Evolutionary conservation across 2,888 invertebrate species (phyloP).

Genomic region (Drosophila flavopinicola): DNA sequence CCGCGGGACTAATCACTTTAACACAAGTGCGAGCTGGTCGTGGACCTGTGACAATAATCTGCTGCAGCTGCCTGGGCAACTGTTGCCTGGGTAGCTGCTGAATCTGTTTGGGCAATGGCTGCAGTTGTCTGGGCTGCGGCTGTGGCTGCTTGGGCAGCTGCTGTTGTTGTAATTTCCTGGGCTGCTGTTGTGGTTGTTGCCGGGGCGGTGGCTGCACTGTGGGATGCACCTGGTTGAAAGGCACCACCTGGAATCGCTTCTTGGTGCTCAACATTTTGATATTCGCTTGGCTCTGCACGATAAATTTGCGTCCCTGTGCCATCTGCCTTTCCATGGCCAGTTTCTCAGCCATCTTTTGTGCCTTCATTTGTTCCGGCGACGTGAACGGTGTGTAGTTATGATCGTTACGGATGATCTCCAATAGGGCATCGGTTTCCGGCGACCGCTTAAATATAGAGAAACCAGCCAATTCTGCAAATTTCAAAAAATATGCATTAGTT

Average conservation of each 20-base stretch:
- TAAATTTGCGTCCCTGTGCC: slow-evolving; percentile 67
- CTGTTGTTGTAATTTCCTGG: slow-evolving; percentile 13
- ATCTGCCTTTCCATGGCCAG: slow-evolving; percentile 64
- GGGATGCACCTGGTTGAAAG: slow-evolving; percentile 29
- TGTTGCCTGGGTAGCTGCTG: slow-evolving; percentile 20
- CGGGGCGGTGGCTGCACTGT: too few relatives aligned
- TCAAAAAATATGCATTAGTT: slow-evolving; percentile 9
- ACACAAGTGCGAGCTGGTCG: slow-evolving; percentile 37
- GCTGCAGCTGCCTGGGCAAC: slow-evolving; percentile 27
- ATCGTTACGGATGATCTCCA: slow-evolving; percentile 88
- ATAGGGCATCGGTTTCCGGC: slow-evolving; percentile 82
- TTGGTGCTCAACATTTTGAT: slow-evolving; percentile 64
- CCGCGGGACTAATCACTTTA: slow-evolving; percentile 41
- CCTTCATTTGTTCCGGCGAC: slow-evolving; percentile 86
- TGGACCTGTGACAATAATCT: slow-evolving; percentile 5
- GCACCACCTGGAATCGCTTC: slow-evolving; percentile 56
- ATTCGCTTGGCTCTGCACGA: slow-evolving; percentile 53
- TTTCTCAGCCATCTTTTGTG: slow-evolving; percentile 70
- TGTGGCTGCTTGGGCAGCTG: slow-evolving; percentile 12
- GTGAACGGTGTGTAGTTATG: slow-evolving; percentile 92
- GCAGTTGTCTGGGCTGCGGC: slow-evolving; percentile 7
- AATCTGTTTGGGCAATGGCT: slow-evolving; percentile 20
- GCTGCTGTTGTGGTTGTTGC: slow-evolving; percentile 7
- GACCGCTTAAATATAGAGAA: slow-evolving; percentile 80
- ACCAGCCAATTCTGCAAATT: slow-evolving; percentile 81